A percentile compares a stretch with the other conserved stretches of the same genome.
Evolutionary conservation across 1,140 invertebrate genomes (phyloP).

Genomic region (Leptoteleia sp.): DNA sequence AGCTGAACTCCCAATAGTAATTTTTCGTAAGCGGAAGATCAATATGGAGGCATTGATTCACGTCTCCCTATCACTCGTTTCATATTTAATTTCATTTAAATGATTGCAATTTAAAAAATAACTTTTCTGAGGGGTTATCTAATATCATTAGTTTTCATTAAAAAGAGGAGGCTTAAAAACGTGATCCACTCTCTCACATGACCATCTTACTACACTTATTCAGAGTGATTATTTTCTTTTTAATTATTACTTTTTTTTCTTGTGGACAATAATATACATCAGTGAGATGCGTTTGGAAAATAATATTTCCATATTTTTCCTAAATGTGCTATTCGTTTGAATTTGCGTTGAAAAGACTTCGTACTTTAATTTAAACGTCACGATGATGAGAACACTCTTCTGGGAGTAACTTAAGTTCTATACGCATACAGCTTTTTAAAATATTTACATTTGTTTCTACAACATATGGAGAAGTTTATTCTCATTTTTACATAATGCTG

Average conservation of each 20-base stretch:
- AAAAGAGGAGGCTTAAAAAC: too few species aligned
- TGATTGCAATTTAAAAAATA: slow-evolving; percentile 76
- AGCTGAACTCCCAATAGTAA: slow-evolving; percentile 31
- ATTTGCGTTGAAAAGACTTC: slow-evolving; percentile 26
- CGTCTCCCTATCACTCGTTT: slow-evolving; percentile 61
- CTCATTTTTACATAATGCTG: slow-evolving; percentile 48
- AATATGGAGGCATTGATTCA: slow-evolving; percentile 28
- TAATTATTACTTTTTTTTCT: slow-evolving; percentile 1
- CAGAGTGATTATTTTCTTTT: too few species aligned
- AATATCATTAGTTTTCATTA: too few species aligned
- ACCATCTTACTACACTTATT: too few species aligned
- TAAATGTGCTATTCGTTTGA: slow-evolving; percentile 15
- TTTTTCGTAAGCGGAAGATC: slow-evolving; percentile 50
- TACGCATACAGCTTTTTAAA: slow-evolving; percentile 43
- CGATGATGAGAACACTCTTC: slow-evolving; percentile 51
- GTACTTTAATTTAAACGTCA: slow-evolving; percentile 21
- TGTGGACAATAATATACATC: slow-evolving; percentile 36
- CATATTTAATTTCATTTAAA: slow-evolving; percentile 71
- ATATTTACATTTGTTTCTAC: slow-evolving; percentile 72
- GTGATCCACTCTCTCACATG: too few species aligned
- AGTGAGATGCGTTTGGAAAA: slow-evolving; percentile 15
- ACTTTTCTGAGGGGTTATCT: slow-evolving; percentile 51
- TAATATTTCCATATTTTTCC: slow-evolving; percentile 1
- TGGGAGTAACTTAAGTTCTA: slow-evolving; percentile 41
- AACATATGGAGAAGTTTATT: slow-evolving; percentile 58